phyloP scores from a whole-genome alignment of 2,888 invertebrate genomes.

The Zygaena filipendulae region DNA sequence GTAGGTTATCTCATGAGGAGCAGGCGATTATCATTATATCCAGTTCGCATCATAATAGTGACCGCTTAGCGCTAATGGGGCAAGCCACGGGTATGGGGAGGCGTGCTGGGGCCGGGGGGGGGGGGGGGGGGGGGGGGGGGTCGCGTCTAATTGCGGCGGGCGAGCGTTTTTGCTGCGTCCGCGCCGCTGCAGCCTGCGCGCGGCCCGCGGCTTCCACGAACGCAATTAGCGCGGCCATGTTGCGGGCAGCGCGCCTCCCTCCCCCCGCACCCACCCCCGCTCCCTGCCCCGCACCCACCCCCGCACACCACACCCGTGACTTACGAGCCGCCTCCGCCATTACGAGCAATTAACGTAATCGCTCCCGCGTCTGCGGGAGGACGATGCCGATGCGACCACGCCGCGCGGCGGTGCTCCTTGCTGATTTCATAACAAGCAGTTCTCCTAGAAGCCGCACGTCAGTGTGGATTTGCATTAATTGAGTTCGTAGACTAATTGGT shows the following conservation, averaged over 20 bases:
- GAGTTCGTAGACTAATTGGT: too few species aligned
- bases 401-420: background rate
- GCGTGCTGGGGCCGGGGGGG: conserved; percentile 3
- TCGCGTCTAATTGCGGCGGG: conserved; percentile 11
- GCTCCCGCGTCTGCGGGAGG: too few species aligned
- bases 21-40: too few species aligned
- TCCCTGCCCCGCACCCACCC: conserved; percentile 10
- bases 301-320: conserved; percentile 21
- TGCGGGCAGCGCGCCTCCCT: conserved; percentile 23
- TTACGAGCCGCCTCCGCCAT: conserved; percentile 31
- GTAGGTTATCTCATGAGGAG: too few species aligned
- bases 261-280: conserved; percentile 13
- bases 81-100: too few species aligned
- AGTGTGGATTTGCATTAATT: too few species aligned
- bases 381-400: background rate
- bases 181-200: conserved; percentile 11
- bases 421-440: too few species aligned
- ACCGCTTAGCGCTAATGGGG: too few species aligned
- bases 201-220: conserved; percentile 43
- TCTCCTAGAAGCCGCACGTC: too few species aligned
- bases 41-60: too few species aligned
- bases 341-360: conserved; percentile 43
- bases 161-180: conserved; percentile 4
- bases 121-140: conserved; percentile 6
- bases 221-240: conserved; percentile 62